Evolutionary conservation across 1,140 invertebrate species (phyloP), one percentile per base, ranked within the genome.

Genomic region (Paracyclopina nana): DNA sequence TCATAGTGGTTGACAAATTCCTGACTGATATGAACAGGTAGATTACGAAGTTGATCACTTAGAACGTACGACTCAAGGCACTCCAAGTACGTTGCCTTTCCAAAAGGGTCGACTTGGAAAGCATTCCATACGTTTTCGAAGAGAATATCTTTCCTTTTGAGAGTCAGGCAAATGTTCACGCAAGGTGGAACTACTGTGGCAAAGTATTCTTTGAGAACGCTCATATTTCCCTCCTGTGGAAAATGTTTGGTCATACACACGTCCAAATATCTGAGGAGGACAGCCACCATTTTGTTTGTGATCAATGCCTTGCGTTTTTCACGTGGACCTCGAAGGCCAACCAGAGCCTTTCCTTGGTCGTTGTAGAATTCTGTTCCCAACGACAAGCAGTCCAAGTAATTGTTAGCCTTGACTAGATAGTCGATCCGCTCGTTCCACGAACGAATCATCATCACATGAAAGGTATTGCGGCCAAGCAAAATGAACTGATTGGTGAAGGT

Each of bases 401-500:
- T 59, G 60, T 77, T 57, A 75, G 75, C 55, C 75, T 50, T 71
- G 9, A 77, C 73, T 49, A 82, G 60, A 66, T 76, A 74, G 60
- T 78, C 64, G 53, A 82, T 60, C 58, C 82, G 62, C 62, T 91
- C 78, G 57, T 75, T 74, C 85, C 87, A 83, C 9, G 78, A 74
- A 59, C 87, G 66, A 57, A 94, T 71, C 51, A 76, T 78, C 45
- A 87, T 72, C 11, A 80, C 72, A 63, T 86, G 78, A 18, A 52
- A 41, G 4, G 34, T 42, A n/a, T 44, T 49, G 8, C 28, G 26
- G 4, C 54, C 54, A 25, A 54, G 52, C n/a, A 52, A 18, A 11
- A 52, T 9, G 6, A 52, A 5, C 27, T 88, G 80, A 43, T 78
- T 80, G 30, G 79, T 79, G 54, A 78, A 74, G 46, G 77, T 79